Percentiles rank a stretch among this genome's conserved stretches.
Evolutionary conservation across 2,113 vertebrate species (phyloP).

Genomic region (Jacana jacana): DNA sequence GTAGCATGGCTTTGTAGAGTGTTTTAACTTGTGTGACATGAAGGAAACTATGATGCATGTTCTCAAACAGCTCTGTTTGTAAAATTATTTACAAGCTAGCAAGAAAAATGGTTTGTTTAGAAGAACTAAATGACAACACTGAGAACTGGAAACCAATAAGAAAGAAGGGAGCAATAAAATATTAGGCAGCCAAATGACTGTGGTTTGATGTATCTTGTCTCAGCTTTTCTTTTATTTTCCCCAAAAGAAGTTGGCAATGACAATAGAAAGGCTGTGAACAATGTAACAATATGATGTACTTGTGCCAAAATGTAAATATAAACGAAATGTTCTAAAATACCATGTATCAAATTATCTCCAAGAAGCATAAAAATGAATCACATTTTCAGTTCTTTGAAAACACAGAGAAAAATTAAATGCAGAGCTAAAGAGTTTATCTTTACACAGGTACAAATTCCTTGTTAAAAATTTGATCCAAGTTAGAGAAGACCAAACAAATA

Average conservation of each 20-base stretch:
- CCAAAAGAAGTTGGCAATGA: slow-evolving; percentile 58
- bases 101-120: background rate
- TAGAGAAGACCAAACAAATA: background rate
- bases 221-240: slow-evolving; percentile 71
- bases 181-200: slow-evolving; percentile 33
- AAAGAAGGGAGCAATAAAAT: slow-evolving; percentile 20
- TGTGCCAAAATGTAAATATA: slow-evolving; percentile 69
- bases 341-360: slow-evolving; percentile 62
- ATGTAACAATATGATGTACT: slow-evolving; percentile 31
- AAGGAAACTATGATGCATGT: background rate
- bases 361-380: slow-evolving; percentile 53
- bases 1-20: background rate
- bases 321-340: slow-evolving; percentile 61
- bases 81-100: background rate
- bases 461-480: background rate
- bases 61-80: background rate
- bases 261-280: slow-evolving; percentile 64
- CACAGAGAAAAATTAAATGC: slow-evolving; percentile 43
- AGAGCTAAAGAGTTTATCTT: background rate
- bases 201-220: slow-evolving; percentile 61
- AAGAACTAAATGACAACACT: background rate
- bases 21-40: slow-evolving; percentile 32
- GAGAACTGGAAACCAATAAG: background rate
- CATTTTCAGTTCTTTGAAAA: slow-evolving; percentile 38
- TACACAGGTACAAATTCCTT: background rate